Conservation (phyloP, 2,888 invertebrate genomes). For the Adelognathus sp. region DNA sequence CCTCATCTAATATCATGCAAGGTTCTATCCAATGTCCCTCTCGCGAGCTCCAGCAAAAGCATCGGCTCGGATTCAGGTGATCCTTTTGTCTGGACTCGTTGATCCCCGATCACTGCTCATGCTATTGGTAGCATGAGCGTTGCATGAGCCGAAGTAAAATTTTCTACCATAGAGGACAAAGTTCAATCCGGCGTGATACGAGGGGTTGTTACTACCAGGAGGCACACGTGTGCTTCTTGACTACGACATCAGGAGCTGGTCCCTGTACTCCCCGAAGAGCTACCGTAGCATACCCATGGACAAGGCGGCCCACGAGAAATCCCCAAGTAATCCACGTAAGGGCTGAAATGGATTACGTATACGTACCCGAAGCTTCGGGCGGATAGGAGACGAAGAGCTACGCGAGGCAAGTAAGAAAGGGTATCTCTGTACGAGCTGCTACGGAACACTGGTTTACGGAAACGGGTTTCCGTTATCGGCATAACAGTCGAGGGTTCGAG, state of each 20-base stretch:
- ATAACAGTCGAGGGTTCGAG: constrained; percentile 65
- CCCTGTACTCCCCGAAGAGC: neutral
- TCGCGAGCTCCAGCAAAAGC: neutral
- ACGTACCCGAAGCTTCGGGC: constrained; percentile 48
- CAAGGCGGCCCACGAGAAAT: constrained; percentile 54
- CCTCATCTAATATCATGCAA: constrained; percentile 11
- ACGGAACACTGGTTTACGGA: constrained; percentile 66
- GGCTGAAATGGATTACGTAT: constrained; percentile 69
- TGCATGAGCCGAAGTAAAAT: neutral
- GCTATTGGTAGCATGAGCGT: too few species aligned
- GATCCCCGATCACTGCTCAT: constrained; percentile 1
- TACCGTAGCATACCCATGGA: neutral
- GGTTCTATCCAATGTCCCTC: constrained; percentile 8
- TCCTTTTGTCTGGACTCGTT: neutral
- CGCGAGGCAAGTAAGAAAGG: neutral
- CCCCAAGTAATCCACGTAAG: constrained; percentile 68
- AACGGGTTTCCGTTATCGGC: constrained; percentile 70
- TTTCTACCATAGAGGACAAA: neutral
- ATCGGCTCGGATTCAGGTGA: constrained; percentile 2
- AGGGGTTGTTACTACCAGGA: neutral
- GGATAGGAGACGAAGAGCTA: constrained; percentile 38
- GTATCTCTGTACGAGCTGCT: constrained; percentile 35
- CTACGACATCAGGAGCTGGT: neutral
- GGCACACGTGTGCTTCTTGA: constrained; percentile 13
- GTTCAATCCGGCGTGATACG: constrained; percentile 33